A percentile compares a stretch with the other conserved stretches of the same genome.
Conservation (phyloP, 2,888 invertebrate genomes). For the Muscina levida region DNA sequence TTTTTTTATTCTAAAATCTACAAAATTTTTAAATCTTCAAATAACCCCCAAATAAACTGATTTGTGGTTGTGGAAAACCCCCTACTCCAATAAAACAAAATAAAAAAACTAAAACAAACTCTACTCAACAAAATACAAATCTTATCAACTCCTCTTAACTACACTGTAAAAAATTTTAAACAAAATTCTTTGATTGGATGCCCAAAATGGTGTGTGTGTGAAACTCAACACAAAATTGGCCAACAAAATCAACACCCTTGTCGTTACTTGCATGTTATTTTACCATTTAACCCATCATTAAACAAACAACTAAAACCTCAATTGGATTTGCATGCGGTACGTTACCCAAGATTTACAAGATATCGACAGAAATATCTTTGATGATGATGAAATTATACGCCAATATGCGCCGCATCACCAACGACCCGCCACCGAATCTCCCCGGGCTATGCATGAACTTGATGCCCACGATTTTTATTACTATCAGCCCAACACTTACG, state of each 20-base stretch:
- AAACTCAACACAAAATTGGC: conserved; percentile 29
- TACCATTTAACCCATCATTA: conserved; percentile 29
- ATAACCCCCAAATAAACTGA: conserved; percentile 57
- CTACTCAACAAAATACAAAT: conserved; percentile 48
- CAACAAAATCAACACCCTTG: conserved; percentile 28
- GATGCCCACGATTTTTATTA: conserved; percentile 70
- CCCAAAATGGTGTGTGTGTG: conserved; percentile 38
- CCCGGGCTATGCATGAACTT: conserved; percentile 36
- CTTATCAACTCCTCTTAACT: conserved; percentile 51
- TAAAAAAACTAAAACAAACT: conserved; percentile 52
- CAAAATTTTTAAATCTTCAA: conserved; percentile 50
- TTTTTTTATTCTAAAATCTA: conserved; percentile 52
- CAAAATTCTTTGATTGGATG: conserved; percentile 42
- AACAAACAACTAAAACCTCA: conserved; percentile 26
- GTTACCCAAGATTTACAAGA: conserved; percentile 55
- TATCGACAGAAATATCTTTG: conserved; percentile 67
- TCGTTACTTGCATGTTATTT: conserved; percentile 56
- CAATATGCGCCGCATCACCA: conserved; percentile 68
- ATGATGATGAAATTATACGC: conserved; percentile 71
- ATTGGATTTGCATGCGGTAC: conserved; percentile 61
- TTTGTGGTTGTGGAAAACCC: conserved; percentile 75
- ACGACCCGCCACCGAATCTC: conserved; percentile 42
- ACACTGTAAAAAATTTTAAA: conserved; percentile 62
- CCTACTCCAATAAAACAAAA: conserved; percentile 45
- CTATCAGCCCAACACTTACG: conserved; percentile 71